phyloP scores from a whole-genome alignment of 2,888 invertebrate species.

The Apodemia zela region DNA sequence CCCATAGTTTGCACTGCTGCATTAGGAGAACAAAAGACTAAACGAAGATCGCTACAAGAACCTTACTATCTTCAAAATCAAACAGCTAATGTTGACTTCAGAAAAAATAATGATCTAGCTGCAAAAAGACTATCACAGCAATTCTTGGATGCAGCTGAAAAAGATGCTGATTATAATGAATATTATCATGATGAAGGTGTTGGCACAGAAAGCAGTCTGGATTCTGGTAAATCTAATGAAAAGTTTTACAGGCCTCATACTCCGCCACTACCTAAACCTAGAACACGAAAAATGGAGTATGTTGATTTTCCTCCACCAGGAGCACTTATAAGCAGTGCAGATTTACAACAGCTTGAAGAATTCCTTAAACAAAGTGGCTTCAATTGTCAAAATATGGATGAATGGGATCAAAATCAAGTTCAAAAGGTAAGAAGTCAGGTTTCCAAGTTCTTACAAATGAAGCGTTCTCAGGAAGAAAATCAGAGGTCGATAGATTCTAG shows the following conservation, averaged over 20 bases:
- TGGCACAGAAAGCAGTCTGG: constrained; percentile 79
- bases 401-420: constrained; percentile 85
- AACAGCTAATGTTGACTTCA: constrained; percentile 58
- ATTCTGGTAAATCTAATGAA: constrained; percentile 79
- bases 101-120: constrained; percentile 76
- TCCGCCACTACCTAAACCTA: constrained; percentile 74
- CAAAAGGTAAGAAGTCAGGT: constrained; percentile 86
- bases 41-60: constrained; percentile 88
- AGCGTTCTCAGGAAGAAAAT: constrained; percentile 84
- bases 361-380: constrained; percentile 86
- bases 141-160: constrained; percentile 75
- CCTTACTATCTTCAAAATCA: constrained; percentile 83
- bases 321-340: constrained; percentile 80
- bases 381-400: constrained; percentile 83
- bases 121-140: constrained; percentile 75
- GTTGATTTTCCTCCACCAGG: constrained; percentile 74
- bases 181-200: constrained; percentile 83
- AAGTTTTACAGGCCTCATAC: constrained; percentile 72
- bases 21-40: constrained; percentile 76
- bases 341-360: constrained; percentile 85
- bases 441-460: constrained; percentile 84
- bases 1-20: constrained; percentile 64
- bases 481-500: constrained; percentile 81
- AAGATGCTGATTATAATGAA: constrained; percentile 76
- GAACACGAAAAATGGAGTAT: constrained; percentile 71